These are phyloP conservation scores for Odontophorus gujanensis DNA, from an alignment of 2,113 vertebrate genomes.

Conservation along the genomic window DNA sequence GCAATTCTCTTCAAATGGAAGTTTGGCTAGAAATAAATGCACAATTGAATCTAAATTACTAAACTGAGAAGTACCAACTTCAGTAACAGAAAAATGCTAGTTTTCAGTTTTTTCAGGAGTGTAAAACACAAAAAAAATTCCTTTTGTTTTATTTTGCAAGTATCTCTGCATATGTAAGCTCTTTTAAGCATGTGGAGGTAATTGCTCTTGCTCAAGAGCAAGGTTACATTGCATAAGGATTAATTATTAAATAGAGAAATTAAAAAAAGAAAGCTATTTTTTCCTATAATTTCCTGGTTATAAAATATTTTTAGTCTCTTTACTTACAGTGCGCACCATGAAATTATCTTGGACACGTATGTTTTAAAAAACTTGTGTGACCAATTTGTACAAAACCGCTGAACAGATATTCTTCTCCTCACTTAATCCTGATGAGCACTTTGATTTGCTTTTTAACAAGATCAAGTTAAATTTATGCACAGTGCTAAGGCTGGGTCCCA, in stretches of 20 bases:
- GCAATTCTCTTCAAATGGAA: neutral
- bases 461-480: neutral
- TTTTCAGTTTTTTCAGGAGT: neutral
- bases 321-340: neutral
- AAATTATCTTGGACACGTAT: neutral
- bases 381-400: neutral
- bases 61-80: neutral
- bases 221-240: neutral
- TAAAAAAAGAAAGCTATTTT: neutral
- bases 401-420: neutral
- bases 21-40: neutral
- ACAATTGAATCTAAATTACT: neutral
- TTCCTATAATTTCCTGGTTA: neutral
- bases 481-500: neutral
- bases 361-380: neutral
- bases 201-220: neutral
- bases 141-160: neutral
- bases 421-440: neutral
- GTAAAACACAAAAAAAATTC: neutral
- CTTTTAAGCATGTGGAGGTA: neutral
- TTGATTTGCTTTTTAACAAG: neutral
- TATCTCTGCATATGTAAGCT: neutral
- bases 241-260: neutral
- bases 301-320: neutral
- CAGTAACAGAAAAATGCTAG: neutral